phyloP scores from a whole-genome alignment of 2,113 vertebrate genomes.

The Oophaga pumilio region DNA sequence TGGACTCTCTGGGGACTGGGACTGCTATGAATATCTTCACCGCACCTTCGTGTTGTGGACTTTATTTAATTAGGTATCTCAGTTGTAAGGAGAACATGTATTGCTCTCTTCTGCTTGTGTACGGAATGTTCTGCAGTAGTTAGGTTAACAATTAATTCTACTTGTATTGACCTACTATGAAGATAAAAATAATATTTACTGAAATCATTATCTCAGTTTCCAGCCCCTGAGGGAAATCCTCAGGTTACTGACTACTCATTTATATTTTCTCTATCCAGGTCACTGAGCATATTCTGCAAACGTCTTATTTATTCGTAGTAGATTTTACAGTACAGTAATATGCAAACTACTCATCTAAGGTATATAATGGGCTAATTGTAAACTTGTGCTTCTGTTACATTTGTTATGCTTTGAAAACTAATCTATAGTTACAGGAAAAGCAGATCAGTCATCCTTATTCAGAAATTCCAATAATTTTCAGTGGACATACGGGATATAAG shows the following conservation, averaged over 20 bases:
- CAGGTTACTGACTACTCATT: not conserved
- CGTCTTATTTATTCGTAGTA: constrained; percentile 5
- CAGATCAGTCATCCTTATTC: not conserved
- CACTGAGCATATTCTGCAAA: not conserved
- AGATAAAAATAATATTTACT: constrained; percentile 11
- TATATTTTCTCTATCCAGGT: not conserved
- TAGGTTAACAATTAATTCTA: constrained; percentile 3
- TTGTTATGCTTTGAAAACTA: not conserved
- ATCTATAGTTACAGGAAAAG: not conserved
- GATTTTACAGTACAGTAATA: not conserved
- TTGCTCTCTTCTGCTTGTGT: not conserved
- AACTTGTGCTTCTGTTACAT: not conserved
- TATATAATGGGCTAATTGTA: not conserved
- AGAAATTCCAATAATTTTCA: not conserved
- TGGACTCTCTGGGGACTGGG: not conserved
- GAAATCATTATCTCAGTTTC: constrained; percentile 14
- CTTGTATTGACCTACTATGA: constrained; percentile 11
- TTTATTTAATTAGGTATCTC: not conserved
- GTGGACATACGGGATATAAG: not conserved
- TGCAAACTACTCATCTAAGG: not conserved
- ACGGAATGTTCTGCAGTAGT: not conserved
- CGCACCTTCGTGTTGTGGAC: not conserved
- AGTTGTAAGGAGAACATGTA: not conserved
- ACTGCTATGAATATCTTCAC: not conserved
- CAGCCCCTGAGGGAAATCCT: not conserved